These are phyloP conservation scores for Chiroxiphia lanceolata DNA, from an alignment of 2,797 vertebrate species.

Conservation along the genomic window DNA sequence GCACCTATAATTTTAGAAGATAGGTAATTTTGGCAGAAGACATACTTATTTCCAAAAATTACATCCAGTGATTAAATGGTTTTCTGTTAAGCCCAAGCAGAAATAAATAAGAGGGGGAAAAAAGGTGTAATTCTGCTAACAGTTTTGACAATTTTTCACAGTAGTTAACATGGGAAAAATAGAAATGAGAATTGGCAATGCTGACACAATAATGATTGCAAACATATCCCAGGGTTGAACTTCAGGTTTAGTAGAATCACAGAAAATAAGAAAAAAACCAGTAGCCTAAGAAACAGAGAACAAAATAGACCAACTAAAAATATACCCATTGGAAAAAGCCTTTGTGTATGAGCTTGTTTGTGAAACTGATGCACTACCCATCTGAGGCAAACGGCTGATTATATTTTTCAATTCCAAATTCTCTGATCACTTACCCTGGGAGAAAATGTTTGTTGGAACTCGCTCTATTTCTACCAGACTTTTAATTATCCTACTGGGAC, in stretches of 20 bases:
- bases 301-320: neutral
- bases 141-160: neutral
- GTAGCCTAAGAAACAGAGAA: neutral
- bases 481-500: conserved; percentile 36
- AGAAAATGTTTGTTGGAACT: conserved; percentile 31
- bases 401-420: conserved; percentile 3
- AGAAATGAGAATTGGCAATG: neutral
- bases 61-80: neutral
- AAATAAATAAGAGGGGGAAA: neutral
- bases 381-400: neutral
- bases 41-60: neutral
- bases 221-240: neutral
- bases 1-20: neutral
- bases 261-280: conserved; percentile 13
- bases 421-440: neutral
- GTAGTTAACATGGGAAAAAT: neutral
- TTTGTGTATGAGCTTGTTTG: neutral
- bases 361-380: neutral
- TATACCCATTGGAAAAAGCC: neutral
- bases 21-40: neutral
- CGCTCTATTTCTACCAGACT: neutral
- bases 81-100: neutral
- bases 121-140: neutral
- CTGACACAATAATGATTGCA: neutral
- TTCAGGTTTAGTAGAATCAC: neutral